Percentiles rank a stretch among this genome's conserved stretches.
phyloP scores from a whole-genome alignment of 1,140 invertebrate genomes.

The Cydia strobilella region DNA sequence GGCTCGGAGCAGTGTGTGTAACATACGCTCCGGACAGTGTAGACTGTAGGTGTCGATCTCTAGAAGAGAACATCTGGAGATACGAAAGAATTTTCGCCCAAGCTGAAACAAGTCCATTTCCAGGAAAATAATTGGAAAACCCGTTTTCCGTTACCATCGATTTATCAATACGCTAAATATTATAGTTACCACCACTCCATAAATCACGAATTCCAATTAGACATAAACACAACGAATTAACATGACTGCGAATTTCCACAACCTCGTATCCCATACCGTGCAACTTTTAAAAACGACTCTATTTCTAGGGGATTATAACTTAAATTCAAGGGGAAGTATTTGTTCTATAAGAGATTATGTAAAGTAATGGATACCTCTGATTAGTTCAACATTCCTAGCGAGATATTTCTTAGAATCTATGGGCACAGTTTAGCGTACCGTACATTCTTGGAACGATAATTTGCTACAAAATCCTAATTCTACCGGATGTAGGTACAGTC shows the following conservation, averaged over 20 bases:
- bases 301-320: background rate
- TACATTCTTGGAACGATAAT: constrained; percentile 21
- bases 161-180: background rate
- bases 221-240: constrained; percentile 13
- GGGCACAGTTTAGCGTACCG: background rate
- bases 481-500: background rate
- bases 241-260: background rate
- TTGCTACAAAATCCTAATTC: constrained; percentile 15
- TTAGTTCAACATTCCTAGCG: constrained; percentile 18
- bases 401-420: constrained; percentile 31
- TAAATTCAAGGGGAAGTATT: background rate
- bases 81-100: too few species aligned
- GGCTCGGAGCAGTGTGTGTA: too few species aligned
- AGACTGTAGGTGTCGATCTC: too few species aligned
- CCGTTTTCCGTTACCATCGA: background rate
- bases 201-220: background rate
- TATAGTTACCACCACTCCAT: background rate
- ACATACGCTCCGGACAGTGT: too few species aligned
- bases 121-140: background rate
- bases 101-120: too few species aligned
- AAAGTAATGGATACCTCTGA: background rate
- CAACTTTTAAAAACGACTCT: background rate
- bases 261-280: background rate
- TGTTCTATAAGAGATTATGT: background rate
- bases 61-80: too few species aligned